Evolutionary conservation across 2,797 vertebrate genomes (phyloP), one percentile per base, ranked within the genome.

Genomic region (Rallus crepitans): DNA sequence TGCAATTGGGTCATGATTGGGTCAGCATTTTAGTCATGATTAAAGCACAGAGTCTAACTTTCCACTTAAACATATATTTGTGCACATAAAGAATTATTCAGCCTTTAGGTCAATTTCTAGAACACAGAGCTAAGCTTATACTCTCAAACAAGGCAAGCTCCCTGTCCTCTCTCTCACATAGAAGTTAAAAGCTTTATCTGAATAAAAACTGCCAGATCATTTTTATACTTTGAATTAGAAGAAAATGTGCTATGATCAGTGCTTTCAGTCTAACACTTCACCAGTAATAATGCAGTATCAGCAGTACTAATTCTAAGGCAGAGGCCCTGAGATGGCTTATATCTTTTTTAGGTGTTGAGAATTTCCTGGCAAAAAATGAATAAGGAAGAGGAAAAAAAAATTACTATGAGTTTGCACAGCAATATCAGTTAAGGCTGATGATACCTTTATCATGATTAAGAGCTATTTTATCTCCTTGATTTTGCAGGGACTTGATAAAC

Each of bases 41-140:
- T 96, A 96, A 97, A 98, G 92, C 71, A 40, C 31, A 66, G 11
- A 70, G 27, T 83, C 94, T 82, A 89, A 86, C 90, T 93, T 94
- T 86, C 78, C 91, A 37, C 86, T 76, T 35, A 37, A 92, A 82
- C 68, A 71, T 47, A 4, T 71, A 77, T 87, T 82, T 60, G 20
- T 10, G 7, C 45, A 63, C 55, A 52, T 31, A 37, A 37, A 40
- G 68, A 71, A 76, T 39, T 33, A 31, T 8, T 48, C 8, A 7
- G 77, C 33, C 78, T 50, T 14, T 5, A 11, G 78, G 47, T 23
- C 35, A 17, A 53, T 1, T 5, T 47, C 75, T 76, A 47, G 42
- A 91, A 84, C 11, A 7, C 23, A 65, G 73, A 82, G 64, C 35
- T 77, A 60, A 89, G 80, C 9, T 68, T 81, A 45, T 2, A 30